Conservation (phyloP, 2,888 invertebrate species). For the Phorcus lineatus region DNA sequence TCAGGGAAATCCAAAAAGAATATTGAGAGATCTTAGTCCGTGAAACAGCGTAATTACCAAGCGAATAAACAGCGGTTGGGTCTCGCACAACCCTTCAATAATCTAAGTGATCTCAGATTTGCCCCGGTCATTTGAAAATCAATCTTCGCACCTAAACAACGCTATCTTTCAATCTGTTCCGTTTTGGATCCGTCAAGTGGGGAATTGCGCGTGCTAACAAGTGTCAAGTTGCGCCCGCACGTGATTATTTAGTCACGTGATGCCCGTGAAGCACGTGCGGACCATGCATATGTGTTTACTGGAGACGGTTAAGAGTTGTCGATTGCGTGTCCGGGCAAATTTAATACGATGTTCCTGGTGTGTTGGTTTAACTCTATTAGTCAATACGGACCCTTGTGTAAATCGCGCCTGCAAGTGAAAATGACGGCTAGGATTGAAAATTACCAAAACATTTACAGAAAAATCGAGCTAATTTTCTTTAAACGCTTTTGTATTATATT, state of each 20-base stretch:
- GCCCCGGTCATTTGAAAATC: neutral
- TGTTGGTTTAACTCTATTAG: no score
- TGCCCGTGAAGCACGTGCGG: neutral
- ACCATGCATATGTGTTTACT: no score
- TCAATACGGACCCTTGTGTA: no score
- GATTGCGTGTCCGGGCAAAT: no score
- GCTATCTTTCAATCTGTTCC: neutral
- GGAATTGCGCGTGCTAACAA: slow-evolving; percentile 3
- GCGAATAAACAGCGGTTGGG: neutral
- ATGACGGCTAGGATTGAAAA: no score
- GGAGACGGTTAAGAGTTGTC: no score
- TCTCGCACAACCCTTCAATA: neutral
- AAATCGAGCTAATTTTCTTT: no score
- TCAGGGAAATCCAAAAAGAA: no score
- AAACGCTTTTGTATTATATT: no score
- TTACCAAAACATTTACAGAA: no score
- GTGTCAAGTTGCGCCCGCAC: slow-evolving; percentile 6
- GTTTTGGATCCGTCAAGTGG: neutral
- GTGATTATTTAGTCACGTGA: neutral
- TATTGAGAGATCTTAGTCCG: neutral
- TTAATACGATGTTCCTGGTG: no score
- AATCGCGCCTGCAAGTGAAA: no score
- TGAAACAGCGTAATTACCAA: neutral
- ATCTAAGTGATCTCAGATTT: neutral
- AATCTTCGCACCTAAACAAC: neutral